These are phyloP conservation scores for Astreopora myriophthalma DNA, from an alignment of 64 coral and sea anemone genomes.

Conservation along the genomic window DNA sequence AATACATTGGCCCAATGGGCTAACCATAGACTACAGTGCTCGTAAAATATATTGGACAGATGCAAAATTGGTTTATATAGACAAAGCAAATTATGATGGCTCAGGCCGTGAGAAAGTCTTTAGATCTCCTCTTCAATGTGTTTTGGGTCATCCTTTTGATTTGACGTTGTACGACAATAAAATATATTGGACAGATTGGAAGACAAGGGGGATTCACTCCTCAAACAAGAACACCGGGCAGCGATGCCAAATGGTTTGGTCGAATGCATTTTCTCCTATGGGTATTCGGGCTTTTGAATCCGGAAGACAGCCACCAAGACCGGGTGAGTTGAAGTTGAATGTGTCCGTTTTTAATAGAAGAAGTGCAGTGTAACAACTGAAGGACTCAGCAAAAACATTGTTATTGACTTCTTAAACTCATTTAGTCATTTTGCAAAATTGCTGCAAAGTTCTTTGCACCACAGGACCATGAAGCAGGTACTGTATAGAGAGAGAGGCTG, in stretches of 20 bases:
- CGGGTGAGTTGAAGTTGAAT: neutral
- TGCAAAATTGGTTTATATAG: slow-evolving; percentile 84
- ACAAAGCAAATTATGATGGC: slow-evolving; percentile 73
- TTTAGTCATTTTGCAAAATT: too few relatives aligned
- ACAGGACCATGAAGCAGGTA: too few relatives aligned
- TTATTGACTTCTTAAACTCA: too few relatives aligned
- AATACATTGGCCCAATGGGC: slow-evolving; percentile 89
- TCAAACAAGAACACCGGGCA: slow-evolving; percentile 80
- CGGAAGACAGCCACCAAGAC: slow-evolving; percentile 1
- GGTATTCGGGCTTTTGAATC: slow-evolving; percentile 75
- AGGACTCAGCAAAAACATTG: too few relatives aligned
- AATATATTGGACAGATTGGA: slow-evolving; percentile 92
- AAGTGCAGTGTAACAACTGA: too few relatives aligned
- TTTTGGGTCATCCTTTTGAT: slow-evolving; percentile 77
- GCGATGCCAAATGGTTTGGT: slow-evolving; percentile 12
- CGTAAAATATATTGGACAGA: slow-evolving; percentile 88
- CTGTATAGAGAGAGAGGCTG: too few relatives aligned
- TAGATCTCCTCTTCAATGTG: slow-evolving; percentile 1
- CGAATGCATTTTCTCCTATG: slow-evolving; percentile 75
- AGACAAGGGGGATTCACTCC: slow-evolving; percentile 60
- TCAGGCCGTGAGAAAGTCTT: slow-evolving; percentile 59
- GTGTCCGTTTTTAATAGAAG: too few relatives aligned
- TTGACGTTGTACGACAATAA: slow-evolving; percentile 72
- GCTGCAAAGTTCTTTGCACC: too few relatives aligned
- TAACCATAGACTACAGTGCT: slow-evolving; percentile 72